These are phyloP conservation scores for Microdon myrmicae DNA, from an alignment of 2,888 invertebrate genomes.

Conservation along the genomic window DNA sequence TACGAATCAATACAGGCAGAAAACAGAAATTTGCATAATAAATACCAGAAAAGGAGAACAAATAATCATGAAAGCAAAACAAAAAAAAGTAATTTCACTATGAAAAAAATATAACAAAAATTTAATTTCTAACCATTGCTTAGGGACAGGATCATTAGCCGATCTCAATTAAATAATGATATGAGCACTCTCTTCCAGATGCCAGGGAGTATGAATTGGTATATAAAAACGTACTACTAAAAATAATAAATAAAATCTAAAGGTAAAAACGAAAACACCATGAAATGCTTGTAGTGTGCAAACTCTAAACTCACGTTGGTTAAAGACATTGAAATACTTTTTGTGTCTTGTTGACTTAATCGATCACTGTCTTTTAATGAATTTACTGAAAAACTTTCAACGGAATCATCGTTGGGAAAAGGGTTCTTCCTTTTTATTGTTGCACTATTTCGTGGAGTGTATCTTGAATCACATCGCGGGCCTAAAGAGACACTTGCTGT, in stretches of 20 bases:
- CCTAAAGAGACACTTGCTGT: slow-evolving; percentile 62
- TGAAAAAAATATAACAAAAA: too few species aligned
- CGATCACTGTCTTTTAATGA: slow-evolving; percentile 55
- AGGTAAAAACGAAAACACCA: too few species aligned
- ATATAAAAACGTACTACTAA: too few species aligned
- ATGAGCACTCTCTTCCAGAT: background rate
- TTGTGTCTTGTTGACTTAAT: slow-evolving; percentile 57
- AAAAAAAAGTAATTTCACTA: too few species aligned
- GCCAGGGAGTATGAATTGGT: too few species aligned
- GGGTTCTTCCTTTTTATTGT: slow-evolving; percentile 60
- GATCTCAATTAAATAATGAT: background rate
- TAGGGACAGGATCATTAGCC: too few species aligned
- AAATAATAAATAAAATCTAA: background rate
- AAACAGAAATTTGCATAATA: too few species aligned
- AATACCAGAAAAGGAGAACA: too few species aligned
- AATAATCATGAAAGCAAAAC: too few species aligned
- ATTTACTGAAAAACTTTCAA: slow-evolving; percentile 59
- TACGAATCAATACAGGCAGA: too few species aligned
- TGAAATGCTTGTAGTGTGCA: background rate
- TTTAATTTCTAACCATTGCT: too few species aligned
- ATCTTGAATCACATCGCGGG: slow-evolving; percentile 59
- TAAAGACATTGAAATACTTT: slow-evolving; percentile 56
- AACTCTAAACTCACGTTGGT: slow-evolving; percentile 60
- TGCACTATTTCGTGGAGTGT: slow-evolving; percentile 63
- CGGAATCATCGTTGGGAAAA: slow-evolving; percentile 57